Base-by-base conservation (phyloP, 2,113 vertebrate species). In the Haemorhous mexicanus region DNA sequence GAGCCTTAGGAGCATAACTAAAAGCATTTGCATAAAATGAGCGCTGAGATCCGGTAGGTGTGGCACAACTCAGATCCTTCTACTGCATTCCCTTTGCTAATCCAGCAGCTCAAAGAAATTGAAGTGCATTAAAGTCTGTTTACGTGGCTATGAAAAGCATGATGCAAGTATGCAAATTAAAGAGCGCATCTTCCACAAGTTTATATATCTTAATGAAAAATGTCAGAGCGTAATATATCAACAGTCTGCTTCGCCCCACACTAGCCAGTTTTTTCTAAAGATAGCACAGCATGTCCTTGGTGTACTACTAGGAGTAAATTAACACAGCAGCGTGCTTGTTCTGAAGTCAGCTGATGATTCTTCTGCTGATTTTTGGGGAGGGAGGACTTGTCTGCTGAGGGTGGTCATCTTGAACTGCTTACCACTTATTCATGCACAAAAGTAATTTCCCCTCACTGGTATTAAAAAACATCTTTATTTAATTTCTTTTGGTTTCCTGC, bases 131-230 rank as follows among this genome's bases (percentile, higher is more conserved):
- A 44, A 84, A 78, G 78, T 43, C 82, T 93, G 78, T 90, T 90
- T 90, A 72, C 7, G 73, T 81, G 78, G 56, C 90, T 67, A 4
- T 56, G 75, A 81, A 87, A 87, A 84, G 62, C 74, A 41, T 41
- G 83, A 90, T 87, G 81, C 56, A 88, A 87, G 88, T 84, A 87
- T 27, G 76, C 68, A 92, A 49, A 93, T 81, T 61, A 74, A 35
- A 81, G n/a, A 90, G 78, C 30, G 9, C 2, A 4, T 46, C 52
- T 91, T 72, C 80, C 63, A n/a, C 63, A 30, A 70, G 83, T 93
- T 94, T 90, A 75, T 93, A 47, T 70, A 92, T 92, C 76, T 84
- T 86, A 74, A 93, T 90, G 90, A 90, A 85, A 92, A 93, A 80
- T 90, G 89, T 74, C 79, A 94, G 50, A 44, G 52, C 1, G 0